Evolutionary conservation across 2,797 vertebrate genomes (phyloP).

Genomic region (Epinephelus coioides): DNA sequence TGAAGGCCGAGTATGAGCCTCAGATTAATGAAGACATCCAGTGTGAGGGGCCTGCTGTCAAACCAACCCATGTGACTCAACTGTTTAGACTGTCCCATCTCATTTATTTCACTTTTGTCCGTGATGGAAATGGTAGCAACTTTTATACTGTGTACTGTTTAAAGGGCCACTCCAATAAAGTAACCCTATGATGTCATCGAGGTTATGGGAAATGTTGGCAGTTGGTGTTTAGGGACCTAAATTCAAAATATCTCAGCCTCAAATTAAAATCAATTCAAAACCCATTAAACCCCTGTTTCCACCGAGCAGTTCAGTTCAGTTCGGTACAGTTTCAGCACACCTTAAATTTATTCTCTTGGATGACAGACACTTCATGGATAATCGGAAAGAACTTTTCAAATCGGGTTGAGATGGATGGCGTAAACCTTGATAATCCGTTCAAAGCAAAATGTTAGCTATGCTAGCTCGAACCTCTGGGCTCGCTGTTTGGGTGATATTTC

Average conservation of each 20-base stretch:
- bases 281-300: too few relatives aligned
- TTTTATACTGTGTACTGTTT: too few relatives aligned
- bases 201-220: background rate
- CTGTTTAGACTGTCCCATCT: background rate
- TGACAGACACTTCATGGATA: too few relatives aligned
- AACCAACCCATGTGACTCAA: background rate
- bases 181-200: background rate
- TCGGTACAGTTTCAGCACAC: too few relatives aligned
- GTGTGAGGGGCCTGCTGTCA: constrained; percentile 7
- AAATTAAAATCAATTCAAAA: background rate
- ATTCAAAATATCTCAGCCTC: background rate
- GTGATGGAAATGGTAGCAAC: background rate
- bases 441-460: too few relatives aligned
- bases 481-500: too few relatives aligned
- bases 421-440: too few relatives aligned
- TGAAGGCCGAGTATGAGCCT: background rate
- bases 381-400: too few relatives aligned
- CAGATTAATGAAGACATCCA: constrained; percentile 10
- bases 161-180: background rate
- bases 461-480: too few relatives aligned
- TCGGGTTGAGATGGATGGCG: too few relatives aligned
- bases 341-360: too few relatives aligned
- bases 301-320: too few relatives aligned
- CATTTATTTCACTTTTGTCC: constrained; percentile 4
- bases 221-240: background rate